phyloP scores from a whole-genome alignment of 2,797 vertebrate species.

The Eurystomus glaucurus region DNA sequence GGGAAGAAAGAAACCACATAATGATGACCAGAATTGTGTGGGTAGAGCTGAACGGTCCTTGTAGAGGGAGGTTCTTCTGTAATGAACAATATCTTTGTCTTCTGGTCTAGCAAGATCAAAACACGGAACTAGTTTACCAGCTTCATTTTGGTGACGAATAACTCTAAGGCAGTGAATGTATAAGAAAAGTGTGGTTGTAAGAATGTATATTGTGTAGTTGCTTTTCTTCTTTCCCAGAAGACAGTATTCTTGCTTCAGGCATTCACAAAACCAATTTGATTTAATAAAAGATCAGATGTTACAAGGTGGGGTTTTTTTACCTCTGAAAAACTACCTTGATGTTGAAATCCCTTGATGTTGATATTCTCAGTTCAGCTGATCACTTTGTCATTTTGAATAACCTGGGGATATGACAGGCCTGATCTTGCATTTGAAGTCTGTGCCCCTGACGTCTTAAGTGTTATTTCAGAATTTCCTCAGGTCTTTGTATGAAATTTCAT shows the following conservation, averaged over 20 bases:
- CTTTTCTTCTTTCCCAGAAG: not conserved
- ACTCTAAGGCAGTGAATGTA: not conserved
- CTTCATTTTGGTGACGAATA: not conserved
- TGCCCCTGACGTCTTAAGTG: not conserved
- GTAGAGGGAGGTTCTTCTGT: not conserved
- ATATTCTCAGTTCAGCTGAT: not conserved
- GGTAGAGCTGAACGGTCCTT: not conserved
- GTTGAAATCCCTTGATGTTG: not conserved
- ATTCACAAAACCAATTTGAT: not conserved
- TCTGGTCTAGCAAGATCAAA: not conserved
- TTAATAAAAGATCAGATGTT: not conserved
- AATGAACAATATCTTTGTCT: not conserved
- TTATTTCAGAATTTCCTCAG: not conserved
- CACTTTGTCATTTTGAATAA: not conserved
- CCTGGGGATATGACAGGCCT: not conserved
- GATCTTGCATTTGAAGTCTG: not conserved
- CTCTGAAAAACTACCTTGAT: not conserved
- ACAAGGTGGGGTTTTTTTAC: accelerated
- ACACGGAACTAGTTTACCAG: not conserved
- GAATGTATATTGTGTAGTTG: not conserved
- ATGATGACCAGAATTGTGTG: not conserved
- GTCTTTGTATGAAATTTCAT: not conserved
- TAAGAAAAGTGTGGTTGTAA: not conserved
- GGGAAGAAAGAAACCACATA: not conserved
- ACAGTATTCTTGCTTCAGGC: not conserved